Base-by-base conservation (phyloP, 1,140 invertebrate genomes). In the Saccostrea echinata region DNA sequence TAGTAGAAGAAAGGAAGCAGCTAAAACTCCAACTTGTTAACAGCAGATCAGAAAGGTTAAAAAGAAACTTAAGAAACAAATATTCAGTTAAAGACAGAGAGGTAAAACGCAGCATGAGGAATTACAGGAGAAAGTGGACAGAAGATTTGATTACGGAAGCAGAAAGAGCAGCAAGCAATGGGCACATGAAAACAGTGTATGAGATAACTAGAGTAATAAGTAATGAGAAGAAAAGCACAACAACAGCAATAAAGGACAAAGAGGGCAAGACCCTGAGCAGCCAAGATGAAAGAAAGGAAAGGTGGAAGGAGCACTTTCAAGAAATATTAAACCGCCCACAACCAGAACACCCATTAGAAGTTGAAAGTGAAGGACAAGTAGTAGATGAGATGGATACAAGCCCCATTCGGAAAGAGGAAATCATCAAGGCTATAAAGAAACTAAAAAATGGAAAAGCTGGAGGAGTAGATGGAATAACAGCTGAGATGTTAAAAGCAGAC, bases 371-470 rank as follows among this genome's bases (percentile, higher is more conserved):
- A 27, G n/a, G 81, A 33, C 53, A 43, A 24, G 71, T 53, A 24
- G 71, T 53, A 57, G 85, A 86, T 27, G 81, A 87, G 80, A 87
- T 87, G 24, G 51, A 82, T 21, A 84, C 81, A 43, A 53, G 81
- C 35, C 52, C 33, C 1, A 87, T 87, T 43, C 16, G 61, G 81
- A 87, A 87, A 68, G 55, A 83, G 11, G 86, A 87, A 87, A 84
- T 87, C 43, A 76, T 88, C 18, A 88, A 84, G 30, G 86, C 64
- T 51, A 53, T 88, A 43, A 76, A 84, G 81, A 88, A 87, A 24
- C 55, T 83, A 43, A 43, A 43, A 6, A 43, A 6, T 43, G 35
- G 35, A 43, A 43, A 43, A 43, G 2, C 35, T 43, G 76, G 12
- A 82, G 81, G 81, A 84, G 33, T 68, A 8, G 86, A 87, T 55